Evolutionary conservation across 2,797 vertebrate genomes (phyloP), one percentile per base, ranked within the genome.

Genomic region (Syndactyla subalaris): DNA sequence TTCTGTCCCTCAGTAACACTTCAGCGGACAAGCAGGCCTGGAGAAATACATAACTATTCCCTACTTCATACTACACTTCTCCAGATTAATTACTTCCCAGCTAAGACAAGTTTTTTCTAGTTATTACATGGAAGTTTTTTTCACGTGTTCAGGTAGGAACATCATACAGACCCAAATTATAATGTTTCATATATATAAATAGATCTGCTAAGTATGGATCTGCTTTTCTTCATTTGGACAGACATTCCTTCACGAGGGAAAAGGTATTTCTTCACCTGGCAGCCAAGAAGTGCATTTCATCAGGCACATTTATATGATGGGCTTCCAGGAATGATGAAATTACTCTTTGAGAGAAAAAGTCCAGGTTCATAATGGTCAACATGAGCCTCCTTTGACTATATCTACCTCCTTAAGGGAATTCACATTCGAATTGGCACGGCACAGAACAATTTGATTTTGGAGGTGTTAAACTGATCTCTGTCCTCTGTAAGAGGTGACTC

Each of bases 201-300:
- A 92, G 10, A 61, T 46, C 63, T 87, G 24, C 54, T 74, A 85
- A 68, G 58, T 12, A 10, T 48, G 10, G 65, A 81, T 52, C 23
- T 91, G 72, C 48, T 88, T 89, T 85, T 59, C 66, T 93, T 89
- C 48, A 48, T 85, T 84, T 84, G 29, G 72, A 70, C 30, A 80
- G 38, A 59, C 7, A 74, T 22, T 45, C 11, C n/a, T 72, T 75
- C 76, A 76, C 38, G 59, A 46, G n/a, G 68, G n/a, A 85, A 72
- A 90, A 83, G 18, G 23, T 84, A 52, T 62, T 91, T 79, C 76
- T 95, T 75, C 43, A 71, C 43, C 46, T 45, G 55, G 45, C 26
- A 84, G 34, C 57, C 48, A 72, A 88, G 48, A 80, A 46, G 36
- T 34, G 21, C 23, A 43, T 85, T 91, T 80, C 41, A 71, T 72